These are phyloP conservation scores for Pasiphila rectangulata DNA, from an alignment of 2,888 invertebrate species.

Conservation along the genomic window DNA sequence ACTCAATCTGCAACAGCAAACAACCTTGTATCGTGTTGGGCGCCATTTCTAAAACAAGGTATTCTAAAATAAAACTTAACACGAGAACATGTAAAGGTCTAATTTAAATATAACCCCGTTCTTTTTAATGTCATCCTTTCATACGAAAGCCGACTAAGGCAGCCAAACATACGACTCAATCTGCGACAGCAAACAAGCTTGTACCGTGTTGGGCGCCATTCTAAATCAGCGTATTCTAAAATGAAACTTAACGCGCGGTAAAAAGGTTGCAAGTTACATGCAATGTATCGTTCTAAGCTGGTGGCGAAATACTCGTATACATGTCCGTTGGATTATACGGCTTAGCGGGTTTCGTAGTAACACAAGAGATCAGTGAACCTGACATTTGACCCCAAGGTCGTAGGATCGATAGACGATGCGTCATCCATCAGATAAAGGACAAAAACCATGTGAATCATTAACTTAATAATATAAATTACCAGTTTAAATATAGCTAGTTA, in stretches of 20 bases:
- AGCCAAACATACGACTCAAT: constrained; percentile 5
- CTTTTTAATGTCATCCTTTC: not conserved
- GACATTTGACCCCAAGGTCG: not conserved
- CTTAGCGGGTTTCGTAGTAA: not conserved
- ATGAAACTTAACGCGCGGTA: not conserved
- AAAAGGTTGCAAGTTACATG: no score
- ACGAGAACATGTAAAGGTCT: constrained; percentile 7
- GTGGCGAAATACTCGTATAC: no score
- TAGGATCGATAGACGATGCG: not conserved
- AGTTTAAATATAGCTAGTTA: no score
- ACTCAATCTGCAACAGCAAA: constrained; percentile 3
- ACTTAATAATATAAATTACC: no score
- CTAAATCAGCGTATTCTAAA: not conserved
- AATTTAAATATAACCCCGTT: constrained; percentile 8
- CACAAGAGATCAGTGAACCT: not conserved
- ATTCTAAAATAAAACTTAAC: not conserved
- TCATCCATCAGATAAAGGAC: no score
- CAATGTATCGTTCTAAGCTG: no score
- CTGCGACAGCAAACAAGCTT: not conserved
- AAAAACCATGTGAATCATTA: not conserved
- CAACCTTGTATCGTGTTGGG: not conserved
- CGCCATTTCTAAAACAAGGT: constrained; percentile 4
- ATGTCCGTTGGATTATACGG: no score
- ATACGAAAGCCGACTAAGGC: constrained; percentile 1
- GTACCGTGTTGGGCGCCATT: constrained; percentile 9